Evolutionary conservation across 2,888 invertebrate genomes (phyloP), one percentile per base, ranked within the genome.

Genomic region (Xylota segnis): DNA sequence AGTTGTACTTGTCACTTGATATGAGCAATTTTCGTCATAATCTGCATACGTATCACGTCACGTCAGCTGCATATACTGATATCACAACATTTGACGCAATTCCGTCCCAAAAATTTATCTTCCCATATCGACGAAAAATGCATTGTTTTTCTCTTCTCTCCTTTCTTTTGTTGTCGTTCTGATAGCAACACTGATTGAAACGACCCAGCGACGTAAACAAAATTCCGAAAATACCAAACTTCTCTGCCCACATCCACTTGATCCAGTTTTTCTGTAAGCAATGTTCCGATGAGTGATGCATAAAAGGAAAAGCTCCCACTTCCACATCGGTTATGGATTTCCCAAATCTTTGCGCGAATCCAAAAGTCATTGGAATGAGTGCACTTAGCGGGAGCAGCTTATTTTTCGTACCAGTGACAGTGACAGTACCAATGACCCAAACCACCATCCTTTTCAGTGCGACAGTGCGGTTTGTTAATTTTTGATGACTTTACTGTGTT

Each of bases 31-130:
- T 32, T 23, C 23, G n/a, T n/a, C n/a, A n/a, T n/a, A n/a, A n/a
- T n/a, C n/a, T n/a, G n/a, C n/a, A n/a, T n/a, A n/a, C n/a, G n/a
- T n/a, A n/a, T n/a, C n/a, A n/a, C n/a, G n/a, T n/a, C n/a, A n/a
- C n/a, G n/a, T n/a, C 23, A 23, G 23, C 23, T 23, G 3, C 3
- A 23, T 23, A 23, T 23, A 23, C 23, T 2, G 23, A 23, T 23
- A 66, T 29, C 47, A 12, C 32, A 65, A 52, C 5, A 37, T 66
- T 52, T 52, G 52, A 66, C 66, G 52, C 37, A 66, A 23, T 52
- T 52, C 18, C 66, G 66, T 7, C 23, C 5, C 32, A 14, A 18
- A 65, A 47, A 29, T 54, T 65, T 32, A 34, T 34, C 23, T 29
- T n/a, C 7, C 16, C 10, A 23, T 23, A 37, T 37, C n/a, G 2